A percentile compares a stretch with the other conserved stretches of the same genome.
Conservation (phyloP, 2,113 vertebrate species). For the Proteles cristata region DNA sequence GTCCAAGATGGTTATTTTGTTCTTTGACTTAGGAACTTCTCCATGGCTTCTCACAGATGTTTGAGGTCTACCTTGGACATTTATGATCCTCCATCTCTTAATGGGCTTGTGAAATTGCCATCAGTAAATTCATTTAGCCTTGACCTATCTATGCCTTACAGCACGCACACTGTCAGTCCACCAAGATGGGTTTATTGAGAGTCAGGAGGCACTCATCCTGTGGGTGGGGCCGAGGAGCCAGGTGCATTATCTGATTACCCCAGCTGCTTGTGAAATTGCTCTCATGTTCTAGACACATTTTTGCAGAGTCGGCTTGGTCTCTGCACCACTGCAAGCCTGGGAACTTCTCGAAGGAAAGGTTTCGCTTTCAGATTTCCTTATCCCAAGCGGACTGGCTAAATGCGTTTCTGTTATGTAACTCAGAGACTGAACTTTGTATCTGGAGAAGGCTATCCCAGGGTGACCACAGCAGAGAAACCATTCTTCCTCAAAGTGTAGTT, state of each 20-base stretch:
- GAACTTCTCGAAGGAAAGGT: neutral
- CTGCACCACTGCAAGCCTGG: neutral
- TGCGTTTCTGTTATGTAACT: neutral
- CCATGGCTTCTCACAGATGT: neutral
- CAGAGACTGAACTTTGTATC: neutral
- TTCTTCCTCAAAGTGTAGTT: neutral
- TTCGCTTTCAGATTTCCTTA: neutral
- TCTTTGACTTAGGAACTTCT: constrained; percentile 14
- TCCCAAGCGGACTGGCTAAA: neutral
- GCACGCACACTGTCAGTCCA: neutral
- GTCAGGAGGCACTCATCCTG: neutral
- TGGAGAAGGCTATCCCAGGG: neutral
- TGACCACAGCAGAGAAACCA: neutral
- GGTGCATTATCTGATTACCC: neutral
- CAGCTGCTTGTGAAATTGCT: neutral
- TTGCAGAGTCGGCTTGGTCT: neutral
- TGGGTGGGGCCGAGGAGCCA: neutral
- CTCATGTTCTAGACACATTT: neutral
- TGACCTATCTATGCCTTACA: neutral
- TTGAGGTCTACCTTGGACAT: neutral
- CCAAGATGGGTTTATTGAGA: neutral
- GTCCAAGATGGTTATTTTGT: neutral
- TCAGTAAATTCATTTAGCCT: neutral
- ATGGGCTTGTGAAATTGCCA: constrained; percentile 9
- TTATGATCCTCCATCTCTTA: constrained; percentile 5